Base-by-base conservation (phyloP, 2,797 vertebrate species). In the Acrossocheilus wenchowensis region DNA sequence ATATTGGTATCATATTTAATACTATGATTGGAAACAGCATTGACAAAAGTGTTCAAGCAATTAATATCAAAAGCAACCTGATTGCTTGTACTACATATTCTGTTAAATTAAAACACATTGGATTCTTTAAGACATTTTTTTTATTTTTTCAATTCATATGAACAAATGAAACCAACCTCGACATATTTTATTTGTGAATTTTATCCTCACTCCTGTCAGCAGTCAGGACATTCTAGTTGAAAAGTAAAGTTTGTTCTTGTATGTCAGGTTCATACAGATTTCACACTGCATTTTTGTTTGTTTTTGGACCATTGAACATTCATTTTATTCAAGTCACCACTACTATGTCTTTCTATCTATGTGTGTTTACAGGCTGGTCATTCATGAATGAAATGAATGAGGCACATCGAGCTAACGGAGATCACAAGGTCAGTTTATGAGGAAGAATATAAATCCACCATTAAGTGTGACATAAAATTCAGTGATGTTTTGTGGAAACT, bases 351-450 rank as follows among this genome's bases (percentile, higher is more conserved):
- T 26, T 77, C 34, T 23, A 39, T 1, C 78, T 80, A 26, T 84
- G 34, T 64, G 79, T 11, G 83, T 91, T 93, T 87, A 39, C 90
- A 98, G 98, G 96, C 7, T 96, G 94, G 93, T 95, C 94, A 68
- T 94, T 97, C 66, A 94, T 97, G 84, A 93, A 90, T 75, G 97
- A 97, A 86, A 92, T 95, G 50, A 94, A 96, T 74, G 97, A 97
- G 23, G 89, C 95, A 26, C 92, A 95, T 60, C 90, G 92, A 88
- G 66, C 94, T 75, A 94, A 90, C 90, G 91, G 95, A 87, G 97
- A 97, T 90, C 96, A 96, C 89, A 95, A 94, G 94, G 98, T 98
- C 92, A 94, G 96, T 82, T 1, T 69, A 7, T 26, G 9, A 19
- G 66, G 3, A 68, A 34, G 12, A 52, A 36, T 10, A 19, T 54